Base-by-base conservation (phyloP, 2,797 vertebrate genomes). In the Molossus alvarezi region DNA sequence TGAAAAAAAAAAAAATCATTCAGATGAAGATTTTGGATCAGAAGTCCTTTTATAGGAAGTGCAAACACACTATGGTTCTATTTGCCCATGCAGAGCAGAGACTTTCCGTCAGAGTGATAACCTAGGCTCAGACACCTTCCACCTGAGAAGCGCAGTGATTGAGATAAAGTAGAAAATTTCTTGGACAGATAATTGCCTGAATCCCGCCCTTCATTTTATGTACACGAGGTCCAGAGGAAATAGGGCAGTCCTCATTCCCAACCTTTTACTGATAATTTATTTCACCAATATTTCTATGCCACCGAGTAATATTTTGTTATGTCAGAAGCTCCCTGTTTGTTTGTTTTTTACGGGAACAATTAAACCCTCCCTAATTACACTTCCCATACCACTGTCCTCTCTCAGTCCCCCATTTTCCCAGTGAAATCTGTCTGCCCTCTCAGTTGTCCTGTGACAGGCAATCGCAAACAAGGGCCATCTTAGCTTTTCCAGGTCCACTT, bases 341-440 rank as follows among this genome's bases (percentile, higher is more conserved):
- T 88, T 25, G 29, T 27, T 76, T 92, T 75, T 57, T 88, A 45
- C 11, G 12, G 76, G 83, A 92, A 77, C 65, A 71, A 75, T 88
- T 64, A 96, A 87, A 80, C 9, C 25, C 33, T 91, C 62, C 72
- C 7, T 90, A 91, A 95, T 85, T 92, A 67, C 1, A 76, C 53
- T 95, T 89, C 92, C 62, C 64, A 71, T 62, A 29, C 15, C 51
- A 37, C 67, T 95, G 92, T 88, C 92, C 89, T 90, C 62, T 91
- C 95, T 41, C 62, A 67, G 14, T 55, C 53, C 95, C 33, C 53
- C 55, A 55, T 87, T 90, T 90, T 95, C 69, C 75, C 89, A 87
- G 93, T 79, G 92, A 91, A 92, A 95, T n/a, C 76, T 90, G 37
- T 88, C 95, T 91, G 72, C 64, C 75, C 53, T 75, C 93, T 80